Evolutionary conservation across 2,113 vertebrate species (phyloP).

Genomic region (Pithys albifrons): DNA sequence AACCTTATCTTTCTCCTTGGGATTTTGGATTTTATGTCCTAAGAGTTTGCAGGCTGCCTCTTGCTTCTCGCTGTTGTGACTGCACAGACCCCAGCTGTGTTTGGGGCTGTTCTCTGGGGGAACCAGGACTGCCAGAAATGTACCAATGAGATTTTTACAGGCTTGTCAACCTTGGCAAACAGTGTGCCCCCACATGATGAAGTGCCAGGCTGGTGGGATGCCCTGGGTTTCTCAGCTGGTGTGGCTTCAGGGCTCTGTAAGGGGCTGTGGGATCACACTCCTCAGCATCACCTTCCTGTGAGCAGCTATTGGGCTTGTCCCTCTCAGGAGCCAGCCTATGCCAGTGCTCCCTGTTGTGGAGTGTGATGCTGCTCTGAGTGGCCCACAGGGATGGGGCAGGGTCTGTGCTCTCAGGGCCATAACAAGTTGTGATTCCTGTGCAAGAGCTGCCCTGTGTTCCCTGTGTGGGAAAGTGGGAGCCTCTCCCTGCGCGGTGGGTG

Average conservation of each 20-base stretch:
- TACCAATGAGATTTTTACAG: neutral
- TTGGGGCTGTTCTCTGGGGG: neutral
- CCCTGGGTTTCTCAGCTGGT: neutral
- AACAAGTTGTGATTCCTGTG: neutral
- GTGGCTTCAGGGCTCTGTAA: neutral
- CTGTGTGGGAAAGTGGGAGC: neutral
- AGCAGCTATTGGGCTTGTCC: neutral
- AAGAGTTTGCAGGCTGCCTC: neutral
- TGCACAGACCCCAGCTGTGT: accelerated
- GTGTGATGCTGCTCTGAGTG: accelerated
- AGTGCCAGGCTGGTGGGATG: neutral
- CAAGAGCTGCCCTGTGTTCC: neutral
- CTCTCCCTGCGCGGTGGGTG: neutral
- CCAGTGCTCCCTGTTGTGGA: neutral
- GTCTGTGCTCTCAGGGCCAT: accelerated
- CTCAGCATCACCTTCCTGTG: accelerated
- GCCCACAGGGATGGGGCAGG: accelerated
- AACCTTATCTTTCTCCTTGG: neutral
- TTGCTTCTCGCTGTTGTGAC: neutral
- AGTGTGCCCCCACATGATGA: neutral
- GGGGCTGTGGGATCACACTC: neutral
- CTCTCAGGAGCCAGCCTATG: neutral
- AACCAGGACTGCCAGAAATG: neutral
- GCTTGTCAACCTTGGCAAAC: neutral
- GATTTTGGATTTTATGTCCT: neutral